Conservation (phyloP, 2,888 invertebrate species). For the Cheilosia variabilis region DNA sequence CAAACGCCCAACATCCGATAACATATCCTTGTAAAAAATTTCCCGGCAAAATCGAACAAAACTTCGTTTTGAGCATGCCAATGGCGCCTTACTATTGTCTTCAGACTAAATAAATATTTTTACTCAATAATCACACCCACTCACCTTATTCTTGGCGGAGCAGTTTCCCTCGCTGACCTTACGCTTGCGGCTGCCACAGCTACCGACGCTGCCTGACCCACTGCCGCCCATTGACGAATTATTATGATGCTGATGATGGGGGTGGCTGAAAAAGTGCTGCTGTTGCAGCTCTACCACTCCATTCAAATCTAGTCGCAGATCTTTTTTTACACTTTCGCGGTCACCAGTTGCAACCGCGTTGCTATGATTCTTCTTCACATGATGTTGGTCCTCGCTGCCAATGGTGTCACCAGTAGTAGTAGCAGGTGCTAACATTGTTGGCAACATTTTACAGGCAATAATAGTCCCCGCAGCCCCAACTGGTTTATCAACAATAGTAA, state of each 20-base stretch:
- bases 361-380: slow-evolving; percentile 32
- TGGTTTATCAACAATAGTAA: slow-evolving; percentile 34
- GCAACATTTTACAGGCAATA: slow-evolving; percentile 40
- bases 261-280: slow-evolving; percentile 77
- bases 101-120: background rate
- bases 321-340: slow-evolving; percentile 80
- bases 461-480: background rate
- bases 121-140: slow-evolving; percentile 58
- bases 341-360: slow-evolving; percentile 77
- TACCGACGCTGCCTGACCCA: slow-evolving; percentile 73
- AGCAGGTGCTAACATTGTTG: slow-evolving; percentile 23
- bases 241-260: slow-evolving; percentile 80
- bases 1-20: background rate
- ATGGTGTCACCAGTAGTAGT: background rate
- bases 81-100: background rate
- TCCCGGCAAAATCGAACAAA: slow-evolving; percentile 4
- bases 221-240: slow-evolving; percentile 76
- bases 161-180: slow-evolving; percentile 83
- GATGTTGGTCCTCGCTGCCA: slow-evolving; percentile 35
- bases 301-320: slow-evolving; percentile 82
- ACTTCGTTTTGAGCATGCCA: background rate
- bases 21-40: slow-evolving; percentile 24
- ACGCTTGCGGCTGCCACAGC: slow-evolving; percentile 81
- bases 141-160: slow-evolving; percentile 83
- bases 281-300: slow-evolving; percentile 63